These are phyloP conservation scores for Psephotus haematonotus DNA, from an alignment of 2,113 vertebrate genomes.

Conservation along the genomic window DNA sequence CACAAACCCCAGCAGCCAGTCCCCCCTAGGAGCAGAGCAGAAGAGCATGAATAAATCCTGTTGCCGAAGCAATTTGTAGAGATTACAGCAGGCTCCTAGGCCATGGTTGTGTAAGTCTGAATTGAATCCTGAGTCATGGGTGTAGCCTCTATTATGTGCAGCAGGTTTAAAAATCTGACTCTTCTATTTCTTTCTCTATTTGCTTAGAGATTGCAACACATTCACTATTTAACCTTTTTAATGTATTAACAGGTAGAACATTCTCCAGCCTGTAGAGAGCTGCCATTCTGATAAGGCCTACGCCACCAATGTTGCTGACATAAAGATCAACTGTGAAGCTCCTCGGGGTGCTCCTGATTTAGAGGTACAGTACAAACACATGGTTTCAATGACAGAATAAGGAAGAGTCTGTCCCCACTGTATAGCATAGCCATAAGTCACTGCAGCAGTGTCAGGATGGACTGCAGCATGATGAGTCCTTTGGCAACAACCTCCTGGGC, in stretches of 20 bases:
- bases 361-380: background rate
- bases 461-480: background rate
- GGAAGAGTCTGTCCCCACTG: background rate
- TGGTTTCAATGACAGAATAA: background rate
- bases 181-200: background rate
- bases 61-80: background rate
- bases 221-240: background rate
- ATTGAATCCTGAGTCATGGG: background rate
- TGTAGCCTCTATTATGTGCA: background rate
- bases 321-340: background rate
- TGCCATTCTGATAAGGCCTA: background rate
- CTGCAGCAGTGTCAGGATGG: background rate
- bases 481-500: background rate
- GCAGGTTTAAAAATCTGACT: background rate
- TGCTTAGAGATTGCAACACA: background rate
- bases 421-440: background rate
- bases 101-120: background rate
- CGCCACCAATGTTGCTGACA: background rate
- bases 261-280: background rate
- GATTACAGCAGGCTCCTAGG: background rate
- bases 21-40: slow-evolving; percentile 79
- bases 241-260: background rate
- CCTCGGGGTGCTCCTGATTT: background rate
- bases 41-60: background rate
- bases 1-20: slow-evolving; percentile 95